Percentiles rank a stretch among this genome's conserved stretches.
Evolutionary conservation across 2,888 invertebrate species (phyloP).

Genomic region (Odontomyia ornata): DNA sequence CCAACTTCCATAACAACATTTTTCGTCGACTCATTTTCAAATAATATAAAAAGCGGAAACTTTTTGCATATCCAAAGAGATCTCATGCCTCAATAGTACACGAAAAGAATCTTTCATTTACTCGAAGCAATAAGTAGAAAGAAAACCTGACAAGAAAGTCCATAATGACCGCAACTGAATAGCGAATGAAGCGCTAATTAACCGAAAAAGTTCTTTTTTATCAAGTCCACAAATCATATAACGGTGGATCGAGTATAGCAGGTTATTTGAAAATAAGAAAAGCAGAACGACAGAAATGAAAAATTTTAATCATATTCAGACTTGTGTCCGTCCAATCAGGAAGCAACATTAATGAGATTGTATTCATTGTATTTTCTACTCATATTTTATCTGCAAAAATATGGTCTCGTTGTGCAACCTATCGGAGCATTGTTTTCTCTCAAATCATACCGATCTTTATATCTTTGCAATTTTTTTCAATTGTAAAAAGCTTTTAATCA

Average conservation of each 20-base stretch:
- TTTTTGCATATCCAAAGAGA: neutral
- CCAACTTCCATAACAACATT: conserved; percentile 11
- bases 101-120: neutral
- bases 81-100: neutral
- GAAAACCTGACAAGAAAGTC: conserved; percentile 27
- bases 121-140: neutral
- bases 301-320: conserved; percentile 26
- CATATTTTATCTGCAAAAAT: neutral
- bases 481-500: too few species aligned
- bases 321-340: conserved; percentile 31
- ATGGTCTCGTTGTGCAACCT: too few species aligned
- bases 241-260: neutral
- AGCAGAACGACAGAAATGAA: neutral
- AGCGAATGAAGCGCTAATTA: conserved; percentile 43
- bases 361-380: neutral
- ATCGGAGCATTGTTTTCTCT: too few species aligned
- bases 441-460: too few species aligned
- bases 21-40: conserved; percentile 17
- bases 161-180: conserved; percentile 42
- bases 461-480: too few species aligned
- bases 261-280: neutral
- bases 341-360: conserved; percentile 33
- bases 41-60: conserved; percentile 17
- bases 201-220: conserved; percentile 31
- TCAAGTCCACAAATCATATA: conserved; percentile 11